Conservation (phyloP, 2,113 vertebrate genomes). For the Pseudopipra pipra region DNA sequence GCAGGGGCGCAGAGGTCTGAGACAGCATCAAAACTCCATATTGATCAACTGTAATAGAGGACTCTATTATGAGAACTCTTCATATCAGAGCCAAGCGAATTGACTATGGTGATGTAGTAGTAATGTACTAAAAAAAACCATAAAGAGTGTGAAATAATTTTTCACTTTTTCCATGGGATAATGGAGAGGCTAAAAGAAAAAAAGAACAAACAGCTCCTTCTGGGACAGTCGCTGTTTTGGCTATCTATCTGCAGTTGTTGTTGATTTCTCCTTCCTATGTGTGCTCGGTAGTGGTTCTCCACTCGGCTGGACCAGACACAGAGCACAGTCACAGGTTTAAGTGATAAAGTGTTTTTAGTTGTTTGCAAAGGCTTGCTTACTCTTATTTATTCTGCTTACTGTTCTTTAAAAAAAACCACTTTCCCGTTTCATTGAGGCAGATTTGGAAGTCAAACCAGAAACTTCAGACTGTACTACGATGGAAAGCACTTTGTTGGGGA, state of each 20-base stretch:
- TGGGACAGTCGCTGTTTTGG: slow-evolving; percentile 45
- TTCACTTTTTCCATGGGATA: slow-evolving; percentile 52
- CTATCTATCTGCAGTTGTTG: slow-evolving; percentile 41
- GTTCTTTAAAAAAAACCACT: slow-evolving; percentile 72
- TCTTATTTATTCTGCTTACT: slow-evolving; percentile 69
- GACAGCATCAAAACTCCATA: slow-evolving; percentile 27
- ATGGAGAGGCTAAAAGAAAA: slow-evolving; percentile 52
- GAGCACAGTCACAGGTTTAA: slow-evolving; percentile 55
- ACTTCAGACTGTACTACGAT: slow-evolving; percentile 89
- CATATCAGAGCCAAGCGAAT: slow-evolving; percentile 23
- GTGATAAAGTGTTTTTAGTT: slow-evolving; percentile 53
- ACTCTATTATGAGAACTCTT: slow-evolving; percentile 44
- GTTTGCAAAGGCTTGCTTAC: slow-evolving; percentile 66
- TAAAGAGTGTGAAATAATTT: slow-evolving; percentile 46
- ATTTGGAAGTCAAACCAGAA: slow-evolving; percentile 89
- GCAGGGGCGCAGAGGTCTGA: slow-evolving; percentile 6
- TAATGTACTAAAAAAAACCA: slow-evolving; percentile 46
- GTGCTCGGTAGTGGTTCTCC: slow-evolving; percentile 27
- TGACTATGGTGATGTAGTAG: slow-evolving; percentile 10
- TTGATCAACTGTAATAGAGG: slow-evolving; percentile 63
- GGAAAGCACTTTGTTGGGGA: slow-evolving; percentile 89
- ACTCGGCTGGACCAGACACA: not conserved
- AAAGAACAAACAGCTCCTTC: slow-evolving; percentile 60
- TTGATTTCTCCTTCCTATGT: slow-evolving; percentile 44
- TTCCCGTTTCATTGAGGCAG: slow-evolving; percentile 80